These are phyloP conservation scores for Bambusicola thoracicus DNA, from an alignment of 2,113 vertebrate genomes.

Conservation along the genomic window DNA sequence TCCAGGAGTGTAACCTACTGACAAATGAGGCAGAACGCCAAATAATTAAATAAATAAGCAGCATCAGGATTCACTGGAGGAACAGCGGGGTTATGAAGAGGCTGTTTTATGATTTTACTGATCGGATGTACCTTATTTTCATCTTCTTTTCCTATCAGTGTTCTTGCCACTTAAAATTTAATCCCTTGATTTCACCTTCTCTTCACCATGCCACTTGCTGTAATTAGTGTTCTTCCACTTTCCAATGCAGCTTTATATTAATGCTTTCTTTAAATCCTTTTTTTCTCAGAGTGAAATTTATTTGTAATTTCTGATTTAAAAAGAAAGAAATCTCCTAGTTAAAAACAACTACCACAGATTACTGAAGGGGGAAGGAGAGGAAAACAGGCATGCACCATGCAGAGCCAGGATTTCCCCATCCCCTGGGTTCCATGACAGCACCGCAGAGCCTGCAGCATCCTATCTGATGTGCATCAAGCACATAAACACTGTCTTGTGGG, in stretches of 20 bases:
- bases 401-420: neutral
- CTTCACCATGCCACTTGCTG: slow-evolving; percentile 11
- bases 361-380: neutral
- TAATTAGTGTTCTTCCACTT: slow-evolving; percentile 48
- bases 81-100: neutral
- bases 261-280: neutral
- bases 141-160: slow-evolving; percentile 13
- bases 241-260: neutral
- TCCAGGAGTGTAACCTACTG: neutral
- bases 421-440: neutral
- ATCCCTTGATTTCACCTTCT: slow-evolving; percentile 30
- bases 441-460: neutral
- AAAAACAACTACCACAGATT: neutral
- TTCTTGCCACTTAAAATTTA: slow-evolving; percentile 52
- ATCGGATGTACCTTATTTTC: slow-evolving; percentile 23
- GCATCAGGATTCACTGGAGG: neutral
- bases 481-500: neutral
- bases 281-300: neutral
- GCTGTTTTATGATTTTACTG: neutral
- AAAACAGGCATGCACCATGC: neutral
- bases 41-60: slow-evolving; percentile 6
- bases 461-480: neutral
- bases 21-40: slow-evolving; percentile 12
- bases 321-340: neutral
- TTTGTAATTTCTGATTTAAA: neutral